Conservation (phyloP, 2,113 vertebrate genomes). For the Paramormyrops kingsleyae region DNA sequence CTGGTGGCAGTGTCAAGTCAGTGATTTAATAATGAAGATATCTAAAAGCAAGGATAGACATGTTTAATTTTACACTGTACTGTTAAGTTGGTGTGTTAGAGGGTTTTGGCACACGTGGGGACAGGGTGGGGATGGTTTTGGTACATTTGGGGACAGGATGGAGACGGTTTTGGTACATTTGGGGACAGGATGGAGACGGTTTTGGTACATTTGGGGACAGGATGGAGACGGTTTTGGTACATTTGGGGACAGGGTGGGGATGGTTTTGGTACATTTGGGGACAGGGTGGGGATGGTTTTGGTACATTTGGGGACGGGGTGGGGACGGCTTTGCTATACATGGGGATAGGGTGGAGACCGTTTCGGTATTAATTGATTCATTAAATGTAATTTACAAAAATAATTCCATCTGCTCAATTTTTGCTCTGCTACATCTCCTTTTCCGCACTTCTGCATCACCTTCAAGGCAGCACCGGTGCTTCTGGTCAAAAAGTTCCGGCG, state of each 20-base stretch:
- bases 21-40: neutral
- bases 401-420: neutral
- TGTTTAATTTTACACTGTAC: neutral
- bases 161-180: no score
- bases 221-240: neutral
- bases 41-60: neutral
- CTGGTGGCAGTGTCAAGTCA: neutral
- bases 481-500: neutral
- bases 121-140: no score
- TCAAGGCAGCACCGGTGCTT: neutral
- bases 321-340: no score
- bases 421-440: neutral
- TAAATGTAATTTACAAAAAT: neutral
- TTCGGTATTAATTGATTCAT: neutral
- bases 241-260: no score
- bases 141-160: no score
- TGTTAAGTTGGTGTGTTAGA: neutral
- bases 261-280: no score
- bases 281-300: no score
- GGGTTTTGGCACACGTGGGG: no score
- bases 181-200: neutral
- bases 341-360: neutral
- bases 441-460: neutral
- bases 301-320: no score
- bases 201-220: no score